Evolutionary conservation across 2,888 invertebrate genomes (phyloP).

Genomic region (Malacosoma neustria): DNA sequence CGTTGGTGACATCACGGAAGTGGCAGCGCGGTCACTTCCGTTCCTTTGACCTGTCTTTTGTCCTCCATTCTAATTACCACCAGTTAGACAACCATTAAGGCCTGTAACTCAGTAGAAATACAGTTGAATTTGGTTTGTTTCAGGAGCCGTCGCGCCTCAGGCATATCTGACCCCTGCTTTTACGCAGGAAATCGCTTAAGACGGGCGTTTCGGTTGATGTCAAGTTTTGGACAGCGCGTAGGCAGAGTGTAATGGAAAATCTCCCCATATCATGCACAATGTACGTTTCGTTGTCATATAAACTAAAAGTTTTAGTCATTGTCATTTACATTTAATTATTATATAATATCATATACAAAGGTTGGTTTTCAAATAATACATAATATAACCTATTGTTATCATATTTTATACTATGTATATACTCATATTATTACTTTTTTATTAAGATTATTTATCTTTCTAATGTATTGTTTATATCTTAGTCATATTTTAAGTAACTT

Average conservation of each 20-base stretch:
- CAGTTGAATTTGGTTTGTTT: slow-evolving; percentile 23
- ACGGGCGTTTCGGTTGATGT: slow-evolving; percentile 15
- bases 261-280: too few species aligned
- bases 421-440: too few species aligned
- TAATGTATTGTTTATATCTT: too few species aligned
- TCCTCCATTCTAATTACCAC: slow-evolving; percentile 49
- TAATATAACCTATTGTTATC: too few species aligned
- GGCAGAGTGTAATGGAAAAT: not conserved
- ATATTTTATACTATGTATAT: too few species aligned
- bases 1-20: slow-evolving; percentile 27
- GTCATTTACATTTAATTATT: too few species aligned
- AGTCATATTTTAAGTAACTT: too few species aligned
- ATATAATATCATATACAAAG: too few species aligned
- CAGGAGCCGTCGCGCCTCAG: slow-evolving; percentile 23
- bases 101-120: slow-evolving; percentile 20
- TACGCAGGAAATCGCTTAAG: slow-evolving; percentile 51
- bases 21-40: slow-evolving; percentile 60
- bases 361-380: too few species aligned
- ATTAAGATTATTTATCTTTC: too few species aligned
- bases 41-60: slow-evolving; percentile 60
- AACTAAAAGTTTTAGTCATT: too few species aligned
- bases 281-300: too few species aligned
- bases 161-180: slow-evolving; percentile 32
- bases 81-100: slow-evolving; percentile 6
- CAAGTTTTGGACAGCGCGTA: slow-evolving; percentile 24